phyloP scores from a whole-genome alignment of 92 coral and sea anemone genomes.

The Ricordea florida region DNA sequence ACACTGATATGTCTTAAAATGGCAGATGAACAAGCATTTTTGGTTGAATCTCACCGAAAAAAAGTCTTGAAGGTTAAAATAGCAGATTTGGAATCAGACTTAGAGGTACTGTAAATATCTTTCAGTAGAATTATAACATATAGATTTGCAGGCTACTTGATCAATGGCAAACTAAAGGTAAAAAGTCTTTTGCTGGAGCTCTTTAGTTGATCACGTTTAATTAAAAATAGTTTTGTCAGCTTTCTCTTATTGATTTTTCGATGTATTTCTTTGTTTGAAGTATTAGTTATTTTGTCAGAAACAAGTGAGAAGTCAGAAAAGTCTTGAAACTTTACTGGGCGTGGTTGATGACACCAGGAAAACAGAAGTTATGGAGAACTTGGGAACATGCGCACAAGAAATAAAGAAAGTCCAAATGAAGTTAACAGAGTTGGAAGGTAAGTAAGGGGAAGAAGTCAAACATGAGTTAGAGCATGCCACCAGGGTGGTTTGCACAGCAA shows the following conservation, averaged over 20 bases:
- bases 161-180: too few species aligned
- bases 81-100: conserved; percentile 56
- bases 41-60: conserved; percentile 63
- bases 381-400: conserved; percentile 64
- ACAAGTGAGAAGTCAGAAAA: conserved; percentile 79
- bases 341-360: conserved; percentile 80
- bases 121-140: too few species aligned
- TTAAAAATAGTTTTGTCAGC: background rate
- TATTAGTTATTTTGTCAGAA: conserved; percentile 59
- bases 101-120: too few species aligned
- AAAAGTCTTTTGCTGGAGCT: too few species aligned
- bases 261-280: background rate
- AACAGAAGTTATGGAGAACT: conserved; percentile 83
- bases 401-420: conserved; percentile 66
- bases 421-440: conserved; percentile 76
- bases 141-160: too few species aligned
- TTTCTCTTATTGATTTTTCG: background rate
- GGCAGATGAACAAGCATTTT: conserved; percentile 72
- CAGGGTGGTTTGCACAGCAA: too few species aligned
- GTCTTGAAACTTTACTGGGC: conserved; percentile 74
- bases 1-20: too few species aligned
- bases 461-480: too few species aligned
- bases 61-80: conserved; percentile 67
- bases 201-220: too few species aligned
- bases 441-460: too few species aligned